These are phyloP conservation scores for Vollenhovia emeryi DNA, from an alignment of 1,140 invertebrate genomes.

Conservation along the genomic window DNA sequence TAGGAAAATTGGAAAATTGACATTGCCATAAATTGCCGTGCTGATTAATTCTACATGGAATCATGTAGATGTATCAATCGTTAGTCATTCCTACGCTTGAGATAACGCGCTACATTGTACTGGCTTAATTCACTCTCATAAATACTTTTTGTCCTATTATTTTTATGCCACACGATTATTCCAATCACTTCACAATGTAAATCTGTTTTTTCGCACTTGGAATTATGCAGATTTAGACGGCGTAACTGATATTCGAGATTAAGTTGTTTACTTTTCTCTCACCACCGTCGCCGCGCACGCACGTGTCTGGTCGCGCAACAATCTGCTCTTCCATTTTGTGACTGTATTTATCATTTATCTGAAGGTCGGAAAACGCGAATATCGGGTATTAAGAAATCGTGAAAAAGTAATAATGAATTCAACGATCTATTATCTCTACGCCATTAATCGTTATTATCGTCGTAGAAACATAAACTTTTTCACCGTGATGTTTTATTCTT, in stretches of 20 bases:
- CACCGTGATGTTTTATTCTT: neutral
- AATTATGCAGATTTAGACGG: conserved; percentile 35
- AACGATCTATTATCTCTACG: neutral
- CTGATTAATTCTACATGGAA: neutral
- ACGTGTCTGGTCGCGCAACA: neutral
- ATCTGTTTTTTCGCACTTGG: conserved; percentile 29
- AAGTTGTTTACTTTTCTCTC: conserved; percentile 44
- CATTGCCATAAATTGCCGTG: neutral
- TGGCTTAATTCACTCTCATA: neutral
- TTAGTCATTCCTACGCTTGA: conserved; percentile 4
- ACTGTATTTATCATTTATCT: neutral
- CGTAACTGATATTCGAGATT: conserved; percentile 42
- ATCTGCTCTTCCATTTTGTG: neutral
- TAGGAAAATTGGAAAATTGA: conserved; percentile 41
- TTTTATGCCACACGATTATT: conserved; percentile 26
- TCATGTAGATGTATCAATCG: neutral
- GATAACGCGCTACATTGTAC: neutral
- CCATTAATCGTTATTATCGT: neutral
- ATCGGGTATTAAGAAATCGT: neutral
- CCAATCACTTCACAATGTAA: conserved; percentile 23
- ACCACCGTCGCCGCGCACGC: neutral
- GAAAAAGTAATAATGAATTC: neutral
- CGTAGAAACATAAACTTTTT: neutral
- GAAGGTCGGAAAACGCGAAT: conserved; percentile 3
- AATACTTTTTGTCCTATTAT: conserved; percentile 13